Conservation (phyloP, 1,140 invertebrate species). For the Drosophila kikkawai region DNA sequence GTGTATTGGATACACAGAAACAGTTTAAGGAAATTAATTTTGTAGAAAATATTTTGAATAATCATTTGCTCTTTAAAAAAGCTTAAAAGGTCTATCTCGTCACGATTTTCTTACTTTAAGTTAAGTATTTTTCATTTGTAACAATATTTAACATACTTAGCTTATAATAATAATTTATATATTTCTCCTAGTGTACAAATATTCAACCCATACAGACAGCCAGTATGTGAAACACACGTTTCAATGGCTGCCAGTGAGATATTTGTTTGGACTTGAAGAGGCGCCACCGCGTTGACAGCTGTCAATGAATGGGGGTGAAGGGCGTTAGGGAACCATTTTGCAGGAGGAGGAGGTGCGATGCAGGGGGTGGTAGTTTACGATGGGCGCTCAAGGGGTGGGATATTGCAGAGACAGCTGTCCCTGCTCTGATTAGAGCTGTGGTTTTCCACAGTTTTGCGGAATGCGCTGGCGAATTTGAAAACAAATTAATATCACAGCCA, state of each 20-base stretch:
- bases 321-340: slow-evolving; percentile 32
- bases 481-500: slow-evolving; percentile 36
- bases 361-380: not conserved
- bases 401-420: slow-evolving; percentile 26
- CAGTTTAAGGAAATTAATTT: not conserved
- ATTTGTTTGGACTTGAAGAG: slow-evolving; percentile 52
- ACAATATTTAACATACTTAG: fast-evolving
- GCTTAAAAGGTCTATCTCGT: too few species aligned
- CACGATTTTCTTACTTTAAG: too few species aligned
- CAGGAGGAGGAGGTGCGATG: slow-evolving; percentile 1
- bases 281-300: slow-evolving; percentile 67
- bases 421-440: slow-evolving; percentile 45
- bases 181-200: slow-evolving; percentile 3
- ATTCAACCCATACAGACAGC: slow-evolving; percentile 6
- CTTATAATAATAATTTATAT: not conserved
- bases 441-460: slow-evolving; percentile 38
- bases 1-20: slow-evolving; percentile 5
- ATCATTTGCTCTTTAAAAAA: not conserved
- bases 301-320: slow-evolving; percentile 48
- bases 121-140: not conserved
- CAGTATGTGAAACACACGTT: slow-evolving; percentile 17
- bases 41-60: too few species aligned
- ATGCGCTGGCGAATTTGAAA: slow-evolving; percentile 37
- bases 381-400: slow-evolving; percentile 2
- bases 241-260: slow-evolving; percentile 41